Evolutionary conservation across 2,797 vertebrate genomes (phyloP).

Genomic region (Champsocephalus gunnari): DNA sequence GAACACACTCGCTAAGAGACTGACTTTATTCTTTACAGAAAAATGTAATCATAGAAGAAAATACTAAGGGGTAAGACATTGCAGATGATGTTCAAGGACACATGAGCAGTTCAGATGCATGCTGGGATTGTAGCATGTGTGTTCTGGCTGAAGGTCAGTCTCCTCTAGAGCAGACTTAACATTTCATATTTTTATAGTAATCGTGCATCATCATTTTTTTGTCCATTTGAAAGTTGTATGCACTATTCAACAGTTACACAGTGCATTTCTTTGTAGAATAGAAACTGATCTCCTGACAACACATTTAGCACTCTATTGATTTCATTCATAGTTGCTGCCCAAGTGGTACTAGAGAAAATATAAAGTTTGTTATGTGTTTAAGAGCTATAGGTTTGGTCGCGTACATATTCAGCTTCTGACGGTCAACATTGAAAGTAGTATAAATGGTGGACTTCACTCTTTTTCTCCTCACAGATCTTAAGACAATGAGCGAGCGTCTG

Average conservation of each 20-base stretch:
- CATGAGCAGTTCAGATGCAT: neutral
- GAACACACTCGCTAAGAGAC: neutral
- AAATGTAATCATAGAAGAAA: neutral
- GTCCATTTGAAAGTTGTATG: neutral
- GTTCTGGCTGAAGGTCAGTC: neutral
- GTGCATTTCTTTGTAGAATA: neutral
- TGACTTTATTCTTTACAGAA: neutral
- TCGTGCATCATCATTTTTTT: neutral
- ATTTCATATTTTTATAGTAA: neutral
- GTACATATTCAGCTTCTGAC: neutral
- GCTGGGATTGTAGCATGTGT: neutral
- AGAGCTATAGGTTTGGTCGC: neutral
- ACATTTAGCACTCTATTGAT: conserved; percentile 6
- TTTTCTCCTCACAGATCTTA: conserved; percentile 88
- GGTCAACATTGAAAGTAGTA: neutral
- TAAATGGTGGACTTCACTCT: neutral
- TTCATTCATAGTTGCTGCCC: neutral
- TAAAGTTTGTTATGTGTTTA: neutral
- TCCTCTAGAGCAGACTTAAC: neutral
- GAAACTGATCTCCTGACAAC: neutral
- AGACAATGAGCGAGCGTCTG: conserved; percentile 98
- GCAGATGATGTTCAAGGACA: neutral
- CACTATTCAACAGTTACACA: neutral
- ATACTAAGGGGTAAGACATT: neutral
- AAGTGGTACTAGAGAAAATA: neutral